phyloP scores from a whole-genome alignment of 2,888 invertebrate species.

The Masnerella sp. region DNA sequence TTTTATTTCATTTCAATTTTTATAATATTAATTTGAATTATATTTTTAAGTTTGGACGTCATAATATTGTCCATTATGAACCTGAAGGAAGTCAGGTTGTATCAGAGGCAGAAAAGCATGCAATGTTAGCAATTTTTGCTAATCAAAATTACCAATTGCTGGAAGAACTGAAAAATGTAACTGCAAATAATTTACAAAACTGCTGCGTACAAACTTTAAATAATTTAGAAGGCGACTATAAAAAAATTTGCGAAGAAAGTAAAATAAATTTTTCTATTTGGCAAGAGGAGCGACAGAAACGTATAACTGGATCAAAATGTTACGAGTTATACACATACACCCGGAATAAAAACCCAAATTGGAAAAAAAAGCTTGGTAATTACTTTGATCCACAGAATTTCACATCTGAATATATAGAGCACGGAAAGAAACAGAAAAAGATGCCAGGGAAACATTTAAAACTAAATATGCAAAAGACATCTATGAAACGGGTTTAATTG shows the following conservation, averaged over 20 bases:
- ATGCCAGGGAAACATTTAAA: slow-evolving; percentile 16
- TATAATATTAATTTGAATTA: not conserved
- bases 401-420: slow-evolving; percentile 31
- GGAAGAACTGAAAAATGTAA: not conserved
- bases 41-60: slow-evolving; percentile 3
- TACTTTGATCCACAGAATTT: slow-evolving; percentile 19
- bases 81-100: not conserved
- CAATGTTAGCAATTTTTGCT: not conserved
- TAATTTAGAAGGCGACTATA: slow-evolving; percentile 8
- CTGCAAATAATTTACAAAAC: not conserved
- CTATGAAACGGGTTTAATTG: not conserved
- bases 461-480: slow-evolving; percentile 2
- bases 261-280: slow-evolving; percentile 12
- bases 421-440: slow-evolving; percentile 44
- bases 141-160: not conserved
- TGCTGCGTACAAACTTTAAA: not conserved
- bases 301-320: slow-evolving; percentile 53
- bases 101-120: not conserved
- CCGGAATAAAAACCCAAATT: slow-evolving; percentile 48
- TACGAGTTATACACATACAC: slow-evolving; percentile 56
- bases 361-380: slow-evolving; percentile 17
- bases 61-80: not conserved
- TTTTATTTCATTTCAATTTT: no score
- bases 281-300: slow-evolving; percentile 10
- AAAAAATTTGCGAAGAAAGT: slow-evolving; percentile 19